Evolutionary conservation across 2,888 invertebrate genomes (phyloP), one percentile per base, ranked within the genome.

Genomic region (Ectobius pallidus): DNA sequence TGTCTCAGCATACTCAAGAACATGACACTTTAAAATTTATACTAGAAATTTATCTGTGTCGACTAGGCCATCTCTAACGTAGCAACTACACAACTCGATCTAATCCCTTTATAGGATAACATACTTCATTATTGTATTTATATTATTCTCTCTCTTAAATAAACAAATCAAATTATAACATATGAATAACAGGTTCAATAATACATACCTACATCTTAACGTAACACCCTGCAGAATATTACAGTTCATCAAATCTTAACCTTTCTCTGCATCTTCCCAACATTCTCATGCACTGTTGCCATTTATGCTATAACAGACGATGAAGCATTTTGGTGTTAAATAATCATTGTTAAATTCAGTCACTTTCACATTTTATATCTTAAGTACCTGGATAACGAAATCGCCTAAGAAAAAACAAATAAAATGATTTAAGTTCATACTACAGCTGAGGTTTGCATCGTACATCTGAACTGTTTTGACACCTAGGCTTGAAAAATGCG

Each of bases 31-130:
- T 3, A 52, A 11, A 1, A 52, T 22, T n/a, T 25, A 22, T 25
- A 52, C 14, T 52, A 52, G 11, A 52, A 52, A 52, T 22, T 20
- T 52, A 20, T 52, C 1, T 22, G 25, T 25, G 52, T 58, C 16
- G 58, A 58, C 58, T 32, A 58, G 58, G 58, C 58, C 58, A 22
- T 58, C 27, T 58, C 58, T 58, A 32, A 32, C 30, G n/a, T 32
- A 14, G 6, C 27, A n/a, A 16, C 27, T 25, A 52, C 20, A 52
- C 22, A 25, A 52, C 25, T 30, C 9, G 4, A 58, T 58, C 27
- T 30, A 16, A 58, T 32, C 1, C 18, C 27, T 30, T 25, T n/a
- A 25, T 16, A n/a, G 9, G n/a, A 30, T n/a, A 58, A 9, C 58
- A 58, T 58, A 58, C 32, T n/a, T 58, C 30, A 58, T 30, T 30